Conservation (phyloP, 1,140 invertebrate genomes). For the Metaphire vulgaris region DNA sequence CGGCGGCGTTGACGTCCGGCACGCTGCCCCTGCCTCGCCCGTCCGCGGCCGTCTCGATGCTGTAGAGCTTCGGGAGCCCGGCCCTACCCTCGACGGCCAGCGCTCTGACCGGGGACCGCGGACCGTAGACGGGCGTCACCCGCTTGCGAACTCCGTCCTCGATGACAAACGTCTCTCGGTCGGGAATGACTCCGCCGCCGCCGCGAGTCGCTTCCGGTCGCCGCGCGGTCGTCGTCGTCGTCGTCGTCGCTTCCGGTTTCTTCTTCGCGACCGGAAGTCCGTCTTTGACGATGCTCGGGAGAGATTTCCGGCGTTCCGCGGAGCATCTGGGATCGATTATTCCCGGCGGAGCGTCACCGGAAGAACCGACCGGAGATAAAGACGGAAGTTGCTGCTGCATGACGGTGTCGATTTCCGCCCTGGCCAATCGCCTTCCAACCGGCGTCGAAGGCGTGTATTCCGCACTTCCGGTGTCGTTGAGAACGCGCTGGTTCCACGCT, state of each 20-base stretch:
- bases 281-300: constrained; percentile 35
- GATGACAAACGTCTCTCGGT: constrained; percentile 47
- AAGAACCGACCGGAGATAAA: neutral
- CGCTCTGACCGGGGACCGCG: neutral
- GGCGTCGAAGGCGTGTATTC: too few relatives aligned
- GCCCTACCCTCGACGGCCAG: neutral
- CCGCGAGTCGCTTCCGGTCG: neutral
- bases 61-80: neutral
- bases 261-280: neutral
- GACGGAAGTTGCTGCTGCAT: neutral
- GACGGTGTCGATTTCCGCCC: too few relatives aligned
- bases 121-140: constrained; percentile 32
- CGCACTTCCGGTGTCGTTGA: too few relatives aligned
- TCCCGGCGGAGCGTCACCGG: neutral
- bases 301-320: constrained; percentile 38
- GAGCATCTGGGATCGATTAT: too few relatives aligned
- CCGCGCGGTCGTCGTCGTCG: neutral
- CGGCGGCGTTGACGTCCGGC: constrained; percentile 69
- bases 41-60: neutral
- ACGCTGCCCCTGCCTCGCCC: constrained; percentile 58
- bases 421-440: too few relatives aligned
- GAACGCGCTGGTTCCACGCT: too few relatives aligned
- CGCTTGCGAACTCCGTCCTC: constrained; percentile 52
- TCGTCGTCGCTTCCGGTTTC: neutral
- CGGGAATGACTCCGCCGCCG: constrained; percentile 17